Conservation (phyloP, 2,113 vertebrate genomes). For the Isurus oxyrinchus region DNA sequence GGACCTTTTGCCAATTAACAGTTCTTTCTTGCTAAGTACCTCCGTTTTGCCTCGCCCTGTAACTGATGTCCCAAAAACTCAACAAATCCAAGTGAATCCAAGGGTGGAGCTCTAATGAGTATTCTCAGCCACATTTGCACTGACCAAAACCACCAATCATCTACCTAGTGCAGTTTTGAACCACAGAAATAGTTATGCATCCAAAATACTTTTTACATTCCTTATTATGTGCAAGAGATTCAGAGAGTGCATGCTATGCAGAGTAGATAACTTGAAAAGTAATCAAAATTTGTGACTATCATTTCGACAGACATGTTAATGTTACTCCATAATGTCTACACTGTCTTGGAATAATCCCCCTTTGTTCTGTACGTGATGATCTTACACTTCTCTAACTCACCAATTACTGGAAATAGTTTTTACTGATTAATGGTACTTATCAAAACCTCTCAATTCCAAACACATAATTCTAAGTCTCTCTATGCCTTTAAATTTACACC, state of each 20-base stretch:
- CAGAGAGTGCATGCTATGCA: background rate
- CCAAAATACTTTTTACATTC: background rate
- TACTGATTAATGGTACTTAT: background rate
- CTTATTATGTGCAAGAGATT: background rate
- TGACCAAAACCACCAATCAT: background rate
- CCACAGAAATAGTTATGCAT: background rate
- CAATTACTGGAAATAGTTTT: background rate
- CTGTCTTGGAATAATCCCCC: background rate
- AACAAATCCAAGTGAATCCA: background rate
- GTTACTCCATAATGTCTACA: background rate
- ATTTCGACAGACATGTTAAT: background rate
- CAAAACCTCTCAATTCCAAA: background rate
- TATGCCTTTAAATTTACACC: background rate
- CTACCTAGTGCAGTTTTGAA: background rate
- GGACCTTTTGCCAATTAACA: background rate
- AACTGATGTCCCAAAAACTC: background rate
- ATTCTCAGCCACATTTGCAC: background rate
- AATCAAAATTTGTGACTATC: background rate
- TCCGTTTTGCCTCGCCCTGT: background rate
- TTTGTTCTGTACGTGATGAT: background rate
- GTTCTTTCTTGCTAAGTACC: background rate
- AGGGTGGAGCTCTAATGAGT: background rate
- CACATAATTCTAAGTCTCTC: background rate
- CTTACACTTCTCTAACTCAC: background rate
- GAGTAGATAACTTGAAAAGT: background rate